Percentiles rank a stretch among this genome's conserved stretches.
Conservation (phyloP, 2,888 invertebrate genomes). For the Drosophila robusta region DNA sequence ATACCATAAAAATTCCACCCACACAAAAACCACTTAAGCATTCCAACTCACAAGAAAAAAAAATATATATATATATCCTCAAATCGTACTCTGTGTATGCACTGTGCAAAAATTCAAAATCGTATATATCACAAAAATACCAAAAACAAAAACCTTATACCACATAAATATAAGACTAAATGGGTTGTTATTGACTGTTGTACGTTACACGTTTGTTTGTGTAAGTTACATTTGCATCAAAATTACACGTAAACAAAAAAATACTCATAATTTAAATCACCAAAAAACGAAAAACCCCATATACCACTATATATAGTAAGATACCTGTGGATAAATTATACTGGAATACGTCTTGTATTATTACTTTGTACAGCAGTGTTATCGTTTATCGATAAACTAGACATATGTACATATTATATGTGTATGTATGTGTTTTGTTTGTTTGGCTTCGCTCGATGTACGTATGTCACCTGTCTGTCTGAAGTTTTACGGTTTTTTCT, state of each 20-base stretch:
- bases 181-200: constrained; percentile 59
- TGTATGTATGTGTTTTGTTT: constrained; percentile 26
- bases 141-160: constrained; percentile 13
- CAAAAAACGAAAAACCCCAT: no score
- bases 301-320: no score
- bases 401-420: constrained; percentile 16
- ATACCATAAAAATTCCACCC: constrained; percentile 5
- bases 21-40: constrained; percentile 14
- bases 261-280: no score
- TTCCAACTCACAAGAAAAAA: constrained; percentile 17
- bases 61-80: background rate
- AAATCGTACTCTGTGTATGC: constrained; percentile 52
- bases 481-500: background rate
- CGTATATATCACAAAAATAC: constrained; percentile 13
- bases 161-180: constrained; percentile 27
- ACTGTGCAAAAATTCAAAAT: constrained; percentile 48
- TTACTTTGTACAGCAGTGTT: background rate
- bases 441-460: constrained; percentile 35
- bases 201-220: constrained; percentile 42
- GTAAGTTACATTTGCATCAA: constrained; percentile 30
- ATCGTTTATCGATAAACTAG: constrained; percentile 12
- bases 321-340: no score
- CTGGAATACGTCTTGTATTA: background rate
- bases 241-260: no score
- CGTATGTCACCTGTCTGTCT: constrained; percentile 32